Evolutionary conservation across 2,888 invertebrate species (phyloP).

Genomic region (Drosophila melanosoma): DNA sequence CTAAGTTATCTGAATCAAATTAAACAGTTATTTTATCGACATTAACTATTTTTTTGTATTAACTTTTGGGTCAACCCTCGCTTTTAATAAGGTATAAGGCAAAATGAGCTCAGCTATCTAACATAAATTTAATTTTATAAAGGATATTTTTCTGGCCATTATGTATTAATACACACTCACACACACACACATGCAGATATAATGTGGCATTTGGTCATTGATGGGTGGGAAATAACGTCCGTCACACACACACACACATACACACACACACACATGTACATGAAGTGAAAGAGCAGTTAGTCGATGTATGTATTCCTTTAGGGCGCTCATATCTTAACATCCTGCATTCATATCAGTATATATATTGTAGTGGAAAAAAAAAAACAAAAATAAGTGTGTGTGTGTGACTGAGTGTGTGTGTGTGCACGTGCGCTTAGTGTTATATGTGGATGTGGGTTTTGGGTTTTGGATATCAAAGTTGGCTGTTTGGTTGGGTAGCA

Average conservation of each 20-base stretch:
- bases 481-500: slow-evolving; percentile 28
- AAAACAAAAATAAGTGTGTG: slow-evolving; percentile 8
- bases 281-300: slow-evolving; percentile 16
- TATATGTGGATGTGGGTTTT: slow-evolving; percentile 12
- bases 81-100: slow-evolving; percentile 22
- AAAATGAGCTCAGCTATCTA: slow-evolving; percentile 43
- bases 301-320: slow-evolving; percentile 26
- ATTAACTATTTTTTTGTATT: not conserved
- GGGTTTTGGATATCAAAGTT: slow-evolving; percentile 23
- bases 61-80: slow-evolving; percentile 28
- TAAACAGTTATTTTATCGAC: not conserved
- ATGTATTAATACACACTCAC: slow-evolving; percentile 44
- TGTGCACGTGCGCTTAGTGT: slow-evolving; percentile 42
- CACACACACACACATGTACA: slow-evolving; percentile 5
- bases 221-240: slow-evolving; percentile 3
- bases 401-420: slow-evolving; percentile 19
- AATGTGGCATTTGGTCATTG: slow-evolving; percentile 45
- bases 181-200: slow-evolving; percentile 19
- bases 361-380: slow-evolving; percentile 1
- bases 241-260: slow-evolving; percentile 5
- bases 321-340: slow-evolving; percentile 69
- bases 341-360: slow-evolving; percentile 47
- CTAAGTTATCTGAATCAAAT: not conserved
- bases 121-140: slow-evolving; percentile 75
- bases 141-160: slow-evolving; percentile 70